These are phyloP conservation scores for Goniozus legneri DNA, from an alignment of 1,140 invertebrate species.

Conservation along the genomic window DNA sequence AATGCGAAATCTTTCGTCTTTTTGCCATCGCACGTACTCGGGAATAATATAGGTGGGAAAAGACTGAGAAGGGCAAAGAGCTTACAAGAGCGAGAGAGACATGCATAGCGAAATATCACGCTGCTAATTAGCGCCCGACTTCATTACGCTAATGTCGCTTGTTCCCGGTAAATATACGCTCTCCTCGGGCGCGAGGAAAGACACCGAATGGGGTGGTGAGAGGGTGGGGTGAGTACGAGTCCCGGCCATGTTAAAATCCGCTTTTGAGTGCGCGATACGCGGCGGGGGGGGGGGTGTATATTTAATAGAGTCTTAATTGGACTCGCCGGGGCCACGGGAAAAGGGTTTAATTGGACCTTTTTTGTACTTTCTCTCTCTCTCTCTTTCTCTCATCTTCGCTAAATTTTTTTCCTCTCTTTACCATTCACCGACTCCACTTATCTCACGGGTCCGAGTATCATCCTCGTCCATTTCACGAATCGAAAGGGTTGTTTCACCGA, in stretches of 20 bases:
- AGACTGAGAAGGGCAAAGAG: too few species aligned
- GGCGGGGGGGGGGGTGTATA: conserved; percentile 24
- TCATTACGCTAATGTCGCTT: conserved; percentile 25
- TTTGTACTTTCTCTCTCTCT: neutral
- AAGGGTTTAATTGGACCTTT: conserved; percentile 36
- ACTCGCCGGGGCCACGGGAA: conserved; percentile 25
- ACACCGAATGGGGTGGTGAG: too few species aligned
- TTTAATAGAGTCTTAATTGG: conserved; percentile 36
- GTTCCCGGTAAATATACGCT: conserved; percentile 26
- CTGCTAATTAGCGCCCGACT: conserved; percentile 28
- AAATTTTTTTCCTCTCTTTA: neutral
- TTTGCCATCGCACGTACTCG: too few species aligned
- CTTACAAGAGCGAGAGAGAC: neutral
- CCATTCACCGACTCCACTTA: too few species aligned
- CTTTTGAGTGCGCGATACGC: conserved; percentile 26
- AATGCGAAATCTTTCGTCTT: too few species aligned
- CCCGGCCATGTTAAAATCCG: conserved; percentile 26
- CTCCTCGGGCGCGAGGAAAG: too few species aligned
- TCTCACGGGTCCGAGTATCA: too few species aligned
- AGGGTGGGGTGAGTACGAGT: neutral
- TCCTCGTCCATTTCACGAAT: too few species aligned
- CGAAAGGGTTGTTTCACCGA: too few species aligned
- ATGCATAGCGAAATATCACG: conserved; percentile 16
- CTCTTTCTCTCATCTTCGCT: neutral
- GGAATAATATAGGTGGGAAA: neutral